Evolutionary conservation across 2,113 vertebrate species (phyloP), one percentile per base, ranked within the genome.

Genomic region (Spea bombifrons): DNA sequence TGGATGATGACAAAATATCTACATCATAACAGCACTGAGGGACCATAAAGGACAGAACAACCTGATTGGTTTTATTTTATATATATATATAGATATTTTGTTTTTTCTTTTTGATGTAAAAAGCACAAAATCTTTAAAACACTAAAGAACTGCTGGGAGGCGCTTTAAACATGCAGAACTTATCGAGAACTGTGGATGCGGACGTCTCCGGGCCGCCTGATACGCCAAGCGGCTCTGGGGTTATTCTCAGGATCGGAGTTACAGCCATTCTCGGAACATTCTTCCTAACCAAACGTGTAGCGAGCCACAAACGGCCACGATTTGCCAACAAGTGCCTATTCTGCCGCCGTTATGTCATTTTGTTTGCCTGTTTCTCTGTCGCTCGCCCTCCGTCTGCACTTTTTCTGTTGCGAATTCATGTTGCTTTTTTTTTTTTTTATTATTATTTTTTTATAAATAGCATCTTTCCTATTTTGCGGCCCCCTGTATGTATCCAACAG

Each of bases 121-220:
- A 80, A 80, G 78, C 78, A 80, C 78, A 80, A 80, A 53, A 16
- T 73, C 57, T 53, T 73, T 8, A 72, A 16, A 73, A 80, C 78
- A 80, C 78, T 80, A 80, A 80, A 65, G 68, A 80, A 61, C 71
- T n/a, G 78, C 64, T 68, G 70, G 66, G 52, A 59, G 70, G 69
- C 64, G 59, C 57, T 49, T 30, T 30, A 48, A n/a, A n/a, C 17
- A 16, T 30, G 70, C 12, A 72, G 61, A 70, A 46, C 63, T 59
- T 73, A 13, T 57, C 47, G 9, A 43, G 63, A 73, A 53, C 16
- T 57, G 70, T 73, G 15, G 59, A 68, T 43, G 63, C 64, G 47
- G 53, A 10, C 30, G 55, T 75, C 63, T 80, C 45, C 64, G 73
- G 78, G 78, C 44, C 45, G 52, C 48, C 68, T 30, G 43, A 80